phyloP scores from a whole-genome alignment of 1,140 invertebrate species.

The Olivierus martensii region DNA sequence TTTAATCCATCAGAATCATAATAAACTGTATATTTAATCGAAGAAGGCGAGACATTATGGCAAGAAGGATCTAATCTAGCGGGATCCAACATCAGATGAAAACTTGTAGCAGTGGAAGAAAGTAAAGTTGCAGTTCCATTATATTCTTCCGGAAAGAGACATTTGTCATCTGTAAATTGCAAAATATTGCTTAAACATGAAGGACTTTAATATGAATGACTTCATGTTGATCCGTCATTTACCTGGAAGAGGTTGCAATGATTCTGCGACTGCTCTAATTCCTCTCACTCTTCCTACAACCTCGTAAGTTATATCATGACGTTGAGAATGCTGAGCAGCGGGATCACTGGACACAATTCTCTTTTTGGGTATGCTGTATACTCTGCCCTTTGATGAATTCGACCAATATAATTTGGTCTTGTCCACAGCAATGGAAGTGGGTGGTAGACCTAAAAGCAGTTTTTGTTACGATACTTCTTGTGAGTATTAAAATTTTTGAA shows the following conservation, averaged over 20 bases:
- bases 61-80: constrained; percentile 41
- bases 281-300: constrained; percentile 25
- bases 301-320: constrained; percentile 25
- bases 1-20: constrained; percentile 31
- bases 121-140: constrained; percentile 29
- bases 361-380: constrained; percentile 48
- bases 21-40: constrained; percentile 50
- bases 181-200: neutral
- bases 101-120: constrained; percentile 41
- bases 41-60: constrained; percentile 43
- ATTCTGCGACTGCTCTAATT: constrained; percentile 51
- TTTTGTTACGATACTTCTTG: neutral
- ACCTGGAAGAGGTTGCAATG: constrained; percentile 58
- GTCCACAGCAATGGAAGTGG: constrained; percentile 31
- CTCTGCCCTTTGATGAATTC: constrained; percentile 38
- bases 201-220: too few species aligned
- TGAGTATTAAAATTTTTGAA: neutral
- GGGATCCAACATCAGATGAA: constrained; percentile 46
- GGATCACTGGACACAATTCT: constrained; percentile 4
- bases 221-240: too few species aligned
- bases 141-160: constrained; percentile 45
- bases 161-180: constrained; percentile 36
- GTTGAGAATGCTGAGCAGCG: neutral
- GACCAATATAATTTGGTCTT: constrained; percentile 32
- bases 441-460: constrained; percentile 28